Conservation (phyloP, 2,797 vertebrate species). For the Smutsia temminckii region DNA sequence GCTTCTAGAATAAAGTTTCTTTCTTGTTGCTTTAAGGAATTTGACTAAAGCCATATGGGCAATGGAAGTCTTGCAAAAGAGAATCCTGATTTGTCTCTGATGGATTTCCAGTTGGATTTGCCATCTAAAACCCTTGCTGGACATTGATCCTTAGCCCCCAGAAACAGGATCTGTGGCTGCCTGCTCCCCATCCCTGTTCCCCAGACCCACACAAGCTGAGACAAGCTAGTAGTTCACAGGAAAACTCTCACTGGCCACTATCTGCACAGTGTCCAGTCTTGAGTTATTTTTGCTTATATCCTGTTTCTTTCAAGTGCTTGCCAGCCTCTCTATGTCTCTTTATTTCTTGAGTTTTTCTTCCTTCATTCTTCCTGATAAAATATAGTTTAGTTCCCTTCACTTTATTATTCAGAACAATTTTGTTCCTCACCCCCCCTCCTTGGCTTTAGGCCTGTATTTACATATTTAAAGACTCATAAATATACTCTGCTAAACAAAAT, state of each 20-base stretch:
- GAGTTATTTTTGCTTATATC: neutral
- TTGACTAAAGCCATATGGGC: neutral
- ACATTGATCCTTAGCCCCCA: neutral
- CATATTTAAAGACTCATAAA: conserved; percentile 12
- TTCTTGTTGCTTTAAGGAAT: neutral
- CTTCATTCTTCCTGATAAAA: neutral
- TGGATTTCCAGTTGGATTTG: neutral
- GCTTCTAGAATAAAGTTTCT: neutral
- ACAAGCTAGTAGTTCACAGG: neutral
- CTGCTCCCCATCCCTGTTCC: no score
- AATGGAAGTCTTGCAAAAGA: neutral
- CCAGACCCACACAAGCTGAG: neutral
- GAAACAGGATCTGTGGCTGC: neutral
- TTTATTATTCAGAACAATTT: neutral
- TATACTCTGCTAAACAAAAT: conserved; percentile 27
- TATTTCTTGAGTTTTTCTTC: neutral
- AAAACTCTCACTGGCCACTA: neutral
- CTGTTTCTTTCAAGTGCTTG: neutral
- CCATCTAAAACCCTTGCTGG: neutral
- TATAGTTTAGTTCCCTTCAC: neutral
- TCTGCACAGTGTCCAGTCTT: neutral
- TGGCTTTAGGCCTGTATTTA: neutral
- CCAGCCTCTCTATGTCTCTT: neutral
- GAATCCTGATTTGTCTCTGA: neutral
- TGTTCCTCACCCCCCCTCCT: neutral